Evolutionary conservation across 2,113 vertebrate genomes (phyloP).

Genomic region (Pseudorectes ferrugineus): DNA sequence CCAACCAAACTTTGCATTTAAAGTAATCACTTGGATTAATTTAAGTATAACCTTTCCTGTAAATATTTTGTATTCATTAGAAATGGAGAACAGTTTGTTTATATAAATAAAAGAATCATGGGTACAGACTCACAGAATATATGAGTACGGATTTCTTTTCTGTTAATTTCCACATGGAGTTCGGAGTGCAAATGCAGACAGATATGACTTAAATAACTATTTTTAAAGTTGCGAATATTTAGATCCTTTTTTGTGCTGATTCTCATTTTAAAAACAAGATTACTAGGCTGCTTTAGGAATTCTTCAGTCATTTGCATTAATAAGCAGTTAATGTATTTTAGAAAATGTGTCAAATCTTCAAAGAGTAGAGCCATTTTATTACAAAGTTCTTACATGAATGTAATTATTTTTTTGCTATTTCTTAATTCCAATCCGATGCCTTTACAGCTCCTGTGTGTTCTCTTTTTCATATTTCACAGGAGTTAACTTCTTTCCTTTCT

Average conservation of each 20-base stretch:
- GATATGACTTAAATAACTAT: not conserved
- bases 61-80: slow-evolving; percentile 57
- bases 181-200: not conserved
- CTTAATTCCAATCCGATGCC: not conserved
- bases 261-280: not conserved
- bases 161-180: not conserved
- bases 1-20: slow-evolving; percentile 45
- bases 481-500: not conserved
- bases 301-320: not conserved
- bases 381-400: not conserved
- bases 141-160: not conserved
- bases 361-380: not conserved
- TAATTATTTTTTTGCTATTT: not conserved
- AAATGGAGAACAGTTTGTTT: slow-evolving; percentile 24
- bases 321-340: not conserved
- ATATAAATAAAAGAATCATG: slow-evolving; percentile 25
- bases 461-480: not conserved
- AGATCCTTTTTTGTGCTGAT: not conserved
- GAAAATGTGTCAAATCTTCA: not conserved
- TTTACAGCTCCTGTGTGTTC: not conserved
- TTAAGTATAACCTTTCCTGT: slow-evolving; percentile 51
- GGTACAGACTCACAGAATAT: not conserved
- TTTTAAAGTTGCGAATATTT: slow-evolving; percentile 8
- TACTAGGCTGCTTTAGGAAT: not conserved
- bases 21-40: slow-evolving; percentile 42